These are phyloP conservation scores for Blastobasis adustella DNA, from an alignment of 2,888 invertebrate species.

Conservation along the genomic window DNA sequence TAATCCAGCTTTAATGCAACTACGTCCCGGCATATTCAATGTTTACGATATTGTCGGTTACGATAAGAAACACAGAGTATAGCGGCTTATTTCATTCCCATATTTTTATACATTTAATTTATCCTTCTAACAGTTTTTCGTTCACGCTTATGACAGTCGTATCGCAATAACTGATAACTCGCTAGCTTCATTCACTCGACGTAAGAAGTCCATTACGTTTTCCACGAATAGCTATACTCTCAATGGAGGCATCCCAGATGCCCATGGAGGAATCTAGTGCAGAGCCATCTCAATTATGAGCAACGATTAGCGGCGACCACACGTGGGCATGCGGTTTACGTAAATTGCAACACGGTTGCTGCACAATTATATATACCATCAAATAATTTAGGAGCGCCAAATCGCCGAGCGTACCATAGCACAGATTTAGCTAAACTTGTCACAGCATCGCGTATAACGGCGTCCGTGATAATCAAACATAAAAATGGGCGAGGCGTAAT, in stretches of 20 bases:
- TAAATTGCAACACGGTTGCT: conserved; percentile 25
- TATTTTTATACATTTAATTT: no score
- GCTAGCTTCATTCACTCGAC: no score
- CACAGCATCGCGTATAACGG: conserved; percentile 22
- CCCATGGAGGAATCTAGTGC: conserved; percentile 6
- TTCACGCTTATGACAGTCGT: no score
- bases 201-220: no score
- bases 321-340: conserved; percentile 26
- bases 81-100: no score
- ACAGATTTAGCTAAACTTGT: conserved; percentile 17
- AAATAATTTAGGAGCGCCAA: conserved; percentile 16
- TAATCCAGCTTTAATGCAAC: conserved; percentile 13
- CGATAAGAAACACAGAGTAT: conserved; percentile 4
- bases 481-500: conserved; percentile 33
- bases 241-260: no score
- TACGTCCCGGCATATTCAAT: conserved; percentile 12
- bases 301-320: conserved; percentile 22
- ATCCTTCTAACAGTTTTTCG: no score
- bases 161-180: no score
- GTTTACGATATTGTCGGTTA: conserved; percentile 14
- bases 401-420: conserved; percentile 26
- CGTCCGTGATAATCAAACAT: conserved; percentile 40
- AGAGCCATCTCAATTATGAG: conserved; percentile 19
- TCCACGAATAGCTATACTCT: no score
- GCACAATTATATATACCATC: conserved; percentile 11